Base-by-base conservation (phyloP, 2,113 vertebrate genomes). In the Ictalurus punctatus region DNA sequence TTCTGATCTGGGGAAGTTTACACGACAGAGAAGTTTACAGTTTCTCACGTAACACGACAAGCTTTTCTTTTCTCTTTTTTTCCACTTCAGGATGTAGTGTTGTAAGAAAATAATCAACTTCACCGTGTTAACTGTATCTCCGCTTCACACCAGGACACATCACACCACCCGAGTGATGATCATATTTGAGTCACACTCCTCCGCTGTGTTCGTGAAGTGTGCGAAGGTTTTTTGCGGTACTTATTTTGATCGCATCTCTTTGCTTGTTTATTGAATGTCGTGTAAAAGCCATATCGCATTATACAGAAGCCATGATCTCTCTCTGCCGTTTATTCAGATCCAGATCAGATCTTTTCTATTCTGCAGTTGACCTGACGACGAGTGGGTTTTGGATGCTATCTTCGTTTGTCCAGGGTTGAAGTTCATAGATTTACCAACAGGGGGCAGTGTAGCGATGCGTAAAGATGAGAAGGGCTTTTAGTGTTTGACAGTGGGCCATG, bases 361-460 rank as follows among this genome's bases (percentile, higher is more conserved):
- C 63, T 65, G 63, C 8, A 54, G 54, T 56, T 3, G 54, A 14
- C 14, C 13, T 44, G 17, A 37, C 34, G 37, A 40, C 40, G 3
- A 74, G 37, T 74, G 71, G 8, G 8, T 23, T 74, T 10, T 44
- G 37, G 73, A 40, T 74, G 71, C 71, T 74, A 40, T 40, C 9
- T 71, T 34, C 19, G 14, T 23, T 13, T 16, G 69, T 59, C 2
- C 23, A 59, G 2, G 30, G 19, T 5, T 9, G 37, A 3, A 87
- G 27, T 56, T 27, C 63, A 67, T 30, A 27, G 19, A 82, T 34
- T 89, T 37, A n/a, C 85, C 91, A 91, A 69, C 91, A 89, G 92
- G 86, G 63, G 90, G 89, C 90, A 93, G 81, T 91, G 88, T 91
- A 90, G 85, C 85, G 54, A 90, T 87, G 69, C 71, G 76, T 63